Percentiles rank a stretch among this genome's conserved stretches.
Conservation (phyloP, 2,113 vertebrate species). For the Sorex araneus region DNA sequence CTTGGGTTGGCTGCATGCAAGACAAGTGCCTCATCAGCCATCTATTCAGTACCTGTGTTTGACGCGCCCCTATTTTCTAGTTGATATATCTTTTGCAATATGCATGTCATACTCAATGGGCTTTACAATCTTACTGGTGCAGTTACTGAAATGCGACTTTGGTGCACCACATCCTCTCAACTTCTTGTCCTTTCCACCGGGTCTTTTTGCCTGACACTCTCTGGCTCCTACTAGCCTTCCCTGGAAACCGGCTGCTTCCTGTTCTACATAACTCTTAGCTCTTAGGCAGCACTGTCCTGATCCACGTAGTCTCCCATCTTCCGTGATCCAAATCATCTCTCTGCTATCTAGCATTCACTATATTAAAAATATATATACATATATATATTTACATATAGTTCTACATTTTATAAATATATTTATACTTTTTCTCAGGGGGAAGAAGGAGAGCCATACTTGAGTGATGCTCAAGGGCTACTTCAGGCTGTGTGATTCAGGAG, state of each 20-base stretch:
- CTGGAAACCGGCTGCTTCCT: background rate
- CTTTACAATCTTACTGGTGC: background rate
- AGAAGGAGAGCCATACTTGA: too few species aligned
- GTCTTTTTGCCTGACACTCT: background rate
- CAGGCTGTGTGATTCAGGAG: too few species aligned
- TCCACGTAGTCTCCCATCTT: background rate
- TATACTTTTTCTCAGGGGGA: too few species aligned
- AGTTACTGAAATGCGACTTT: background rate
- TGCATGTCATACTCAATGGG: background rate
- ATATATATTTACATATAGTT: too few species aligned
- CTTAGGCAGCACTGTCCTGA: background rate
- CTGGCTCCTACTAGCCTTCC: background rate
- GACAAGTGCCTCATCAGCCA: too few species aligned
- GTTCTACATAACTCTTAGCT: background rate
- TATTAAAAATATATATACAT: background rate
- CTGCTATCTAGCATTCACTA: background rate
- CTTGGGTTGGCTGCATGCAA: too few species aligned
- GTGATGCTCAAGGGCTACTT: too few species aligned
- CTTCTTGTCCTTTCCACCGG: background rate
- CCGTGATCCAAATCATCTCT: background rate
- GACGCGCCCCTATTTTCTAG: background rate
- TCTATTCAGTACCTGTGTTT: background rate
- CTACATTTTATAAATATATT: too few species aligned
- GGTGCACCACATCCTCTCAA: background rate
- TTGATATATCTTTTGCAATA: slow-evolving; percentile 12